These are phyloP conservation scores for Tuberolachnus salignus DNA, from an alignment of 2,888 invertebrate species.

Conservation along the genomic window DNA sequence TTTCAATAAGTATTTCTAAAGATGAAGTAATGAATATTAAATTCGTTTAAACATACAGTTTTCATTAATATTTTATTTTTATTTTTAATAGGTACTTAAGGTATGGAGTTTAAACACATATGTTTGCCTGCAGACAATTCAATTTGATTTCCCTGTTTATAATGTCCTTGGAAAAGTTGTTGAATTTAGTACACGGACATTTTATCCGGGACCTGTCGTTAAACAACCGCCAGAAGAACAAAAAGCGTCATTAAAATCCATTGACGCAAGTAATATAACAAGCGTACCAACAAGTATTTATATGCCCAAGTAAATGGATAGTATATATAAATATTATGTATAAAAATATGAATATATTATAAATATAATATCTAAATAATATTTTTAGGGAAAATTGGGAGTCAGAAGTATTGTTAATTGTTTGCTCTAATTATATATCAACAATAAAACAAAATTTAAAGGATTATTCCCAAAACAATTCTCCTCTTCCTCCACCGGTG, in stretches of 20 bases:
- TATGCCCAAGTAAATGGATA: slow-evolving; percentile 18
- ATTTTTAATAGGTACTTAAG: slow-evolving; percentile 64
- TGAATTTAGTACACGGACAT: slow-evolving; percentile 57
- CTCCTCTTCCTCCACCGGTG: slow-evolving; percentile 59
- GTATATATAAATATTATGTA: not conserved
- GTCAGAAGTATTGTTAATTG: slow-evolving; percentile 64
- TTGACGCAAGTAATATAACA: slow-evolving; percentile 51
- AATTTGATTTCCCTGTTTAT: slow-evolving; percentile 67
- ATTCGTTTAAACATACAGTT: not conserved
- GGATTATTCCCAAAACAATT: slow-evolving; percentile 32
- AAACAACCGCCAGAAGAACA: slow-evolving; percentile 57
- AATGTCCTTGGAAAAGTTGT: slow-evolving; percentile 64
- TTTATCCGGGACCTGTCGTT: slow-evolving; percentile 58
- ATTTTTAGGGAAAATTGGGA: slow-evolving; percentile 61
- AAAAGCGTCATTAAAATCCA: slow-evolving; percentile 40
- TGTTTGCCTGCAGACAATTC: slow-evolving; percentile 67
- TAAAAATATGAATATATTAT: not conserved
- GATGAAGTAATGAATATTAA: slow-evolving; percentile 64
- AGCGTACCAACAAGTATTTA: slow-evolving; percentile 38
- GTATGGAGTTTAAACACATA: slow-evolving; percentile 70
- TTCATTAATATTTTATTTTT: not conserved
- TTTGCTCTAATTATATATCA: slow-evolving; percentile 68
- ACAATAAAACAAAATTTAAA: slow-evolving; percentile 57
- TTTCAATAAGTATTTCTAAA: slow-evolving; percentile 66
- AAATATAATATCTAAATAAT: not conserved